Percentiles rank a stretch among this genome's conserved stretches.
Conservation (phyloP, 2,888 invertebrate species). For the Drymonia ruficornis region DNA sequence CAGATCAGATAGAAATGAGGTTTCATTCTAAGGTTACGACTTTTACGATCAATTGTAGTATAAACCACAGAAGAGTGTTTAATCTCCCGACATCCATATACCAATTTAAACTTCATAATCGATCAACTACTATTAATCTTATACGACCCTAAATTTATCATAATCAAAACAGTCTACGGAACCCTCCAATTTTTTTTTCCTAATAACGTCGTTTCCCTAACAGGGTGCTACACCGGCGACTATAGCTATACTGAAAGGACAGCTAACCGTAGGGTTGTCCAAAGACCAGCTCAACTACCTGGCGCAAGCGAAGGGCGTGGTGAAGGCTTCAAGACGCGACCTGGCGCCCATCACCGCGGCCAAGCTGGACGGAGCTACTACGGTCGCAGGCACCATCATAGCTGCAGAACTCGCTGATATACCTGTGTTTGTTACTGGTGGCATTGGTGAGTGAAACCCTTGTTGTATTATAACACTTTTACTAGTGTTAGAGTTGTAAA, state of each 20-base stretch:
- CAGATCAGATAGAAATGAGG: no score
- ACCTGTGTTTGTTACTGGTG: conserved; percentile 97
- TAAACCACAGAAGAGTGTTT: no score
- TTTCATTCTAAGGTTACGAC: no score
- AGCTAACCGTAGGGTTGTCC: conserved; percentile 91
- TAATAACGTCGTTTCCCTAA: no score
- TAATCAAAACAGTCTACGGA: no score
- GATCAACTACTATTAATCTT: no score
- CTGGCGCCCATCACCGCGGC: conserved; percentile 90
- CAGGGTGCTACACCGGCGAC: conserved; percentile 96
- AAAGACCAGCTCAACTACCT: conserved; percentile 87
- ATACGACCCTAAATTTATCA: no score
- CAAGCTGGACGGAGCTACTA: conserved; percentile 94
- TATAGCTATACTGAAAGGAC: conserved; percentile 94
- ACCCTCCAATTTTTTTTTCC: no score
- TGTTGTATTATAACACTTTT: conserved; percentile 8
- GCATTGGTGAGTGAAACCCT: conserved; percentile 75
- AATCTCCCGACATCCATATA: no score
- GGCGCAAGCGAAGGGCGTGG: conserved; percentile 81
- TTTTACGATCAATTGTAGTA: no score
- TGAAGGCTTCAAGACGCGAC: conserved; percentile 96
- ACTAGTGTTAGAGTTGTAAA: no score
- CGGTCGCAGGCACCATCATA: conserved; percentile 97
- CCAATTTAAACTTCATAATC: no score
- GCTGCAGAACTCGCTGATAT: conserved; percentile 93